Conservation (phyloP, 2,113 vertebrate genomes). For the Meles meles region DNA sequence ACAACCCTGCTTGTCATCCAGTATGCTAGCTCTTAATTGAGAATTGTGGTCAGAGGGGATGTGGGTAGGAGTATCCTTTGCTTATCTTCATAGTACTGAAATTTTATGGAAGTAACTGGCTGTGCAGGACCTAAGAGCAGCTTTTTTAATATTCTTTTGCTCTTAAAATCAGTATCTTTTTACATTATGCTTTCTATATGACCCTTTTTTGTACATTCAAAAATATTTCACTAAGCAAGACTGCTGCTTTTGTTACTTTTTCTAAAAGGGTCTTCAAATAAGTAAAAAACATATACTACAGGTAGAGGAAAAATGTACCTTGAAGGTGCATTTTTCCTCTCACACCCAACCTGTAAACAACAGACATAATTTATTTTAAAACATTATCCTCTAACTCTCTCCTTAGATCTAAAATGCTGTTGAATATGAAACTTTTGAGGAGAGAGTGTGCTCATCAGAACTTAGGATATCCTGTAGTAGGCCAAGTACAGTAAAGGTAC, state of each 20-base stretch:
- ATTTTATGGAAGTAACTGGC: conserved; percentile 68
- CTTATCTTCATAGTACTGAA: conserved; percentile 61
- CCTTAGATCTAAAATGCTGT: conserved; percentile 78
- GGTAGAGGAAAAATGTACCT: conserved; percentile 55
- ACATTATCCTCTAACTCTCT: conserved; percentile 76
- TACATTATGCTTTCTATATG: conserved; percentile 73
- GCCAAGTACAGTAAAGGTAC: conserved; percentile 62
- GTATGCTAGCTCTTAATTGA: conserved; percentile 60
- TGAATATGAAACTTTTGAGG: conserved; percentile 66
- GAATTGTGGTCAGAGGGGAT: background rate
- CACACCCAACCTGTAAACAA: conserved; percentile 4
- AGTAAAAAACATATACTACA: conserved; percentile 31
- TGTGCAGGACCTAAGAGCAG: conserved; percentile 67
- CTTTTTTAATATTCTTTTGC: conserved; percentile 64
- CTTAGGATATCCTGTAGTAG: conserved; percentile 58
- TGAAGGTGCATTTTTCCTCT: conserved; percentile 44
- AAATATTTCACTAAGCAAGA: conserved; percentile 73
- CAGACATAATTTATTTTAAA: conserved; percentile 11
- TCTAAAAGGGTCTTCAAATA: conserved; percentile 38
- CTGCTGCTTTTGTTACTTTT: conserved; percentile 67
- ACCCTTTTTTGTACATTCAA: conserved; percentile 80
- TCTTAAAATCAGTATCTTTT: conserved; percentile 74
- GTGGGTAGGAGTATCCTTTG: conserved; percentile 59
- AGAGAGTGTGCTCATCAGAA: conserved; percentile 60
- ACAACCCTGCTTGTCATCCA: conserved; percentile 56